Evolutionary conservation across 2,888 invertebrate species (phyloP), one percentile per base, ranked within the genome.

Genomic region (Monochamus alternatus): DNA sequence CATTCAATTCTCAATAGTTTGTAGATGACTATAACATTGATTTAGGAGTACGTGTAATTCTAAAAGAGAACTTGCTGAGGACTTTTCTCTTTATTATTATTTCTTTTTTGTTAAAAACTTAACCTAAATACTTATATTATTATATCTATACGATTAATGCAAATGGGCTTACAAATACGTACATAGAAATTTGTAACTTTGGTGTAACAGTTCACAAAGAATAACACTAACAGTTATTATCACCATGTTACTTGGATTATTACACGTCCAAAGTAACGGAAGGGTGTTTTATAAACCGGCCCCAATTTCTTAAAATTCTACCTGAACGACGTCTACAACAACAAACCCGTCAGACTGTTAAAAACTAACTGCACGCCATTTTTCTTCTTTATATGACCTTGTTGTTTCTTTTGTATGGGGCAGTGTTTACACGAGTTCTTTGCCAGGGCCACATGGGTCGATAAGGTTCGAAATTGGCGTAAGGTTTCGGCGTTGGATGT

Each of bases 361-460:
- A 69, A 62, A 12, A 60, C 59, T 69, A 62, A 69, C 31, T 60
- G 60, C 31, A 51, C 31, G 9, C 31, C 62, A 69, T 60, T 69
- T 69, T 62, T 69, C 51, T 60, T 47, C 7, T 59, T 12, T 44
- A 59, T 38, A 14, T 52, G 67, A 55, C 55, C 55, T 67, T 55
- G 52, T 22, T 65, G 51, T 5, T 66, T 65, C 12, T 66, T 30
- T 66, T 66, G 32, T 66, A 55, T 52, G 66, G 10, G 7, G 10
- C 51, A 52, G 55, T 52, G 32, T 55, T 66, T 66, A n/a, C 31
- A 9, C 30, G 14, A 58, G 58, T 30, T 14, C 14, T 30, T 58
- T 58, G 30, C 58, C 9, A 58, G n/a, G 14, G 8, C 62, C 8
- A 62, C 62, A 8, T 62, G 62, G 32, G 62, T 62, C 47, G 47